Conservation (phyloP, 2,888 invertebrate species). For the Chelonus formosanus region DNA sequence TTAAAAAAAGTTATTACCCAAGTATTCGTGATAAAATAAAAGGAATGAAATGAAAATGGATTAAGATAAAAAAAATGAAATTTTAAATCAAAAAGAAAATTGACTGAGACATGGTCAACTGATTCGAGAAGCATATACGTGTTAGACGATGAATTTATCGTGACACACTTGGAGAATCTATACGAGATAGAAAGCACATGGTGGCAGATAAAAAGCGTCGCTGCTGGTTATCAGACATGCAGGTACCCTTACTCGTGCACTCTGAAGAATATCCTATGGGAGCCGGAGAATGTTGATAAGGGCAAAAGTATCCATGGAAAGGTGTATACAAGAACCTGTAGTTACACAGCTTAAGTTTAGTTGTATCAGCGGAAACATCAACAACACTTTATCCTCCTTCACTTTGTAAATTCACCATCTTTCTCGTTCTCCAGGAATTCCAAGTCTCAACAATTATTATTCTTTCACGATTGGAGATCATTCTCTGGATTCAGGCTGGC, state of each 20-base stretch:
- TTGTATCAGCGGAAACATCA: slow-evolving; percentile 37
- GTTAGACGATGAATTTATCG: slow-evolving; percentile 25
- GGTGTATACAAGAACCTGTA: not conserved
- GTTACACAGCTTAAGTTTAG: slow-evolving; percentile 15
- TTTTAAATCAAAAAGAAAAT: not conserved
- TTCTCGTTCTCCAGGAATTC: too few relatives aligned
- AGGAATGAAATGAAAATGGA: not conserved
- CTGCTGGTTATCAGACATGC: slow-evolving; percentile 43
- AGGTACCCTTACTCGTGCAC: slow-evolving; percentile 41
- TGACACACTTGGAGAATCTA: slow-evolving; percentile 16
- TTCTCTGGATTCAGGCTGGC: too few relatives aligned
- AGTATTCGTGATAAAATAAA: too few relatives aligned
- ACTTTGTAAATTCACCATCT: not conserved
- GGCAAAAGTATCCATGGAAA: slow-evolving; percentile 11
- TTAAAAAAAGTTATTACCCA: too few relatives aligned
- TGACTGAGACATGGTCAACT: slow-evolving; percentile 14
- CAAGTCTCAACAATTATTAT: too few relatives aligned
- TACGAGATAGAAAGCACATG: slow-evolving; percentile 23
- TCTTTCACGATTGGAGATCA: too few relatives aligned
- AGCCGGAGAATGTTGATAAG: slow-evolving; percentile 22
- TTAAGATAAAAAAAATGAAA: not conserved
- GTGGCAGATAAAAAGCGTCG: slow-evolving; percentile 34
- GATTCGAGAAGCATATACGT: slow-evolving; percentile 11
- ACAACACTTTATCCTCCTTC: not conserved
- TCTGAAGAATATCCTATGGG: slow-evolving; percentile 13